These are phyloP conservation scores for Poeciliopsis gracilis DNA, from an alignment of 2,797 vertebrate genomes.

Conservation along the genomic window DNA sequence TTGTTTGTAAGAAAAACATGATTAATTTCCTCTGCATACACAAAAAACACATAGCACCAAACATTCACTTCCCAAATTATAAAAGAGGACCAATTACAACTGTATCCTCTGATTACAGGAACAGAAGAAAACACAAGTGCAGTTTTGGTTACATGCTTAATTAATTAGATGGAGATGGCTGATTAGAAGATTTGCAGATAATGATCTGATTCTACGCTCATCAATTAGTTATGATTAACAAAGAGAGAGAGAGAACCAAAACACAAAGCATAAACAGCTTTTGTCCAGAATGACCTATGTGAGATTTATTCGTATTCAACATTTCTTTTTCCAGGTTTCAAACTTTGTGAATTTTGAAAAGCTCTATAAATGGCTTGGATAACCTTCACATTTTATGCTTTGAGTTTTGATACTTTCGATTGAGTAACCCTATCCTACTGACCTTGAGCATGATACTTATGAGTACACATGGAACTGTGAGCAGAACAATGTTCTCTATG, in stretches of 20 bases:
- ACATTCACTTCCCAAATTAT: constrained; percentile 25
- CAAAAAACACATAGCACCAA: constrained; percentile 20
- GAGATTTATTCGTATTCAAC: constrained; percentile 18
- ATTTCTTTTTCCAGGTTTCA: background rate
- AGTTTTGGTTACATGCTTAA: constrained; percentile 45
- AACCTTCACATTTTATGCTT: constrained; percentile 44
- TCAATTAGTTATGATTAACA: constrained; percentile 50
- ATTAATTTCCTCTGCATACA: constrained; percentile 32
- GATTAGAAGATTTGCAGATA: constrained; percentile 51
- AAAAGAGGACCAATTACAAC: constrained; percentile 12
- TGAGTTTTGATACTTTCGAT: constrained; percentile 44
- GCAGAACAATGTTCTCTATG: constrained; percentile 68
- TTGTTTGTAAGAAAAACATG: constrained; percentile 4
- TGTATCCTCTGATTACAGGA: constrained; percentile 41
- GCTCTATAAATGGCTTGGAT: background rate
- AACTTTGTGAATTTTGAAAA: background rate
- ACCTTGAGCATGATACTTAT: constrained; percentile 81
- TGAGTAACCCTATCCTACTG: constrained; percentile 47
- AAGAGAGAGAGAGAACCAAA: constrained; percentile 40
- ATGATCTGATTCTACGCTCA: constrained; percentile 41
- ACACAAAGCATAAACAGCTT: constrained; percentile 63
- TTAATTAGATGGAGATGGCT: constrained; percentile 38
- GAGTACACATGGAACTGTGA: constrained; percentile 71
- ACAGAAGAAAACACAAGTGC: constrained; percentile 20
- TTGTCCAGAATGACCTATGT: constrained; percentile 10